Evolutionary conservation across 2,113 vertebrate species (phyloP), one percentile per base, ranked within the genome.

Genomic region (Lates calcarifer): DNA sequence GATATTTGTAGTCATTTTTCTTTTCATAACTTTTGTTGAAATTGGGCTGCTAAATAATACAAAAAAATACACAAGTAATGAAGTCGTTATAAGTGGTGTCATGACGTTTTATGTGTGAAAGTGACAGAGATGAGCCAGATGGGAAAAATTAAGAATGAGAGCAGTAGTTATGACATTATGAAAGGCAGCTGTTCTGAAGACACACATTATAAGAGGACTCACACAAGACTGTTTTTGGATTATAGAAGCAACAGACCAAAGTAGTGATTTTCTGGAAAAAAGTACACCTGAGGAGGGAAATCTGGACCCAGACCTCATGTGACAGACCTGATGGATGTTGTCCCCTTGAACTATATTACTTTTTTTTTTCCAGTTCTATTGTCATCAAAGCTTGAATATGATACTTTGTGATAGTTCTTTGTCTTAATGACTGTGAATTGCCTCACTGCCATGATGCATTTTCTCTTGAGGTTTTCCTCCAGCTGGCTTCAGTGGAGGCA

Each of bases 391-490:
- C 37, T 28, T 10, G n/a, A 79, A 68, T 61, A 43, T 26, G 51
- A 76, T 55, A 11, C 41, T 67, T 29, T 45, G 64, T 61, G 35
- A 24, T 8, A 49, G 63, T 43, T 47, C 22, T n/a, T 4, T 14
- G 24, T 33, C 55, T 24, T 22, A 18, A n/a, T 49, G 37, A 20
- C 58, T 62, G 29, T 39, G 51, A 69, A 81, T 79, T n/a, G 65
- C 29, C 55, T 84, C 68, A 41, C 17, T 69, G 37, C 11, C 43
- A 26, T 37, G 41, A 57, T 37, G 69, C 9, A 4, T 57, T 78
- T 80, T 55, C 67, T 53, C 45, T 41, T 35, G 64, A 41, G 72
- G 35, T 43, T 79, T 71, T 80, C 57, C 47, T 76, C 26, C 79
- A 75, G 49, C 39, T 62, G 53, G 57, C 62, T 86, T 60, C 31